phyloP scores from a whole-genome alignment of 1,140 invertebrate species.

The Eupeodes corollae region DNA sequence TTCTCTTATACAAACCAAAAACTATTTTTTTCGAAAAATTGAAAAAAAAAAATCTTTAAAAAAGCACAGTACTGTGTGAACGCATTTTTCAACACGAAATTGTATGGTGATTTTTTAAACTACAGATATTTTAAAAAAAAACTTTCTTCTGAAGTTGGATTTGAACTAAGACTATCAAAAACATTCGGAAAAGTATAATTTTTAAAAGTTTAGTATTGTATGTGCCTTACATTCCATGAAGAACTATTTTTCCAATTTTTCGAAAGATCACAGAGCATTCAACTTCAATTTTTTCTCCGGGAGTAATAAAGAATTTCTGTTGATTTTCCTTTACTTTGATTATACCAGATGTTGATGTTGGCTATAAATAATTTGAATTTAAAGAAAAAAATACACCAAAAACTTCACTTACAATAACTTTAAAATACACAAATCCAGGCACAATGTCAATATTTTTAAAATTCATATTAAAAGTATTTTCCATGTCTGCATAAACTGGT shows the following conservation, averaged over 20 bases:
- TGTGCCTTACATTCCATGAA: constrained; percentile 15
- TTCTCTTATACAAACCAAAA: too few relatives aligned
- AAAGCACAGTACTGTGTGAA: too few relatives aligned
- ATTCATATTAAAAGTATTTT: constrained; percentile 19
- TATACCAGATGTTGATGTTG: constrained; percentile 13
- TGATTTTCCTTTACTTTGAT: constrained; percentile 20
- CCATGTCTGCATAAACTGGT: constrained; percentile 20
- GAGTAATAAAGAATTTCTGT: constrained; percentile 22
- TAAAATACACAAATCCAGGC: constrained; percentile 23
- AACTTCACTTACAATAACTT: constrained; percentile 20
- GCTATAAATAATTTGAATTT: not conserved
- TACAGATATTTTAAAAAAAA: too few relatives aligned
- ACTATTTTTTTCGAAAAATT: too few relatives aligned
- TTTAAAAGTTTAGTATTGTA: too few relatives aligned
- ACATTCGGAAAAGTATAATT: too few relatives aligned
- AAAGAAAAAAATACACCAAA: not conserved
- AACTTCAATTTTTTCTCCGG: constrained; percentile 4
- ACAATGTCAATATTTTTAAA: constrained; percentile 18
- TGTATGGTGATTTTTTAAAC: too few relatives aligned
- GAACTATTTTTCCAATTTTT: constrained; percentile 10
- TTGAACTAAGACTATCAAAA: too few relatives aligned
- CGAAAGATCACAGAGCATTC: constrained; percentile 17
- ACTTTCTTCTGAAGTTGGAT: too few relatives aligned
- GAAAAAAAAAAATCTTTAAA: too few relatives aligned
- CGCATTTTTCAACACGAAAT: too few relatives aligned